Base-by-base conservation (phyloP, 2,113 vertebrate species). In the Kryptolebias marmoratus region DNA sequence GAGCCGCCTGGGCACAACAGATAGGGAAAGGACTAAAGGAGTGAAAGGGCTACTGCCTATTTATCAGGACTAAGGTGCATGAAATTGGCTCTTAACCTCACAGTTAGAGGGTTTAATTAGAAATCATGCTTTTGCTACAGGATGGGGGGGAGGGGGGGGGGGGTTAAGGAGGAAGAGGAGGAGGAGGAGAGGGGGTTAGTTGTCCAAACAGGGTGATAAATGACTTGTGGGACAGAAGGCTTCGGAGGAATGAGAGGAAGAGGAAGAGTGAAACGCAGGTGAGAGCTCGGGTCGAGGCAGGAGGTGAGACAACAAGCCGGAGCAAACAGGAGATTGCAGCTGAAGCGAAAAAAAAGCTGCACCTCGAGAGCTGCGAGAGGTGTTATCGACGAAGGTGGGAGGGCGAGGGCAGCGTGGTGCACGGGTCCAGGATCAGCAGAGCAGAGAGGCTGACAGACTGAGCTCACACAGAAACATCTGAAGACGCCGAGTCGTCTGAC, bases 11-110 rank as follows among this genome's bases (percentile, higher is more conserved):
- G 68, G 52, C 75, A 82, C 68, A 69, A 79, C 68, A 75, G 86
- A 88, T 77, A 80, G 69, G 71, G 27, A 68, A 67, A 47, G 59
- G 68, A 75, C 61, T n/a, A 61, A 64, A 75, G 75, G 78, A 81
- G 75, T 75, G 80, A 86, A 77, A 76, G 81, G 88, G 72, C 87
- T 70, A 72, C 85, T 81, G 80, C 75, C 83, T 90, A 90, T 94
- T 93, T 92, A 93, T 93, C 92, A 92, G 88, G 89, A 91, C 90
- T 93, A 90, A 90, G 89, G 89, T 91, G 91, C 92, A 94, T 93
- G 92, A 94, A 93, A 94, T 93, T 93, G 92, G 89, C 87, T 94
- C 89, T 93, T 93, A 93, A 93, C 93, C 92, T 93, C 89, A 81
- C 90, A 91, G 90, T 93, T 92, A 92, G 89, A 85, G 84, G 89